A percentile compares a stretch with the other conserved stretches of the same genome.
These are phyloP conservation scores for Drosophila sp. DNA, from an alignment of 1,140 invertebrate species.

Conservation along the genomic window DNA sequence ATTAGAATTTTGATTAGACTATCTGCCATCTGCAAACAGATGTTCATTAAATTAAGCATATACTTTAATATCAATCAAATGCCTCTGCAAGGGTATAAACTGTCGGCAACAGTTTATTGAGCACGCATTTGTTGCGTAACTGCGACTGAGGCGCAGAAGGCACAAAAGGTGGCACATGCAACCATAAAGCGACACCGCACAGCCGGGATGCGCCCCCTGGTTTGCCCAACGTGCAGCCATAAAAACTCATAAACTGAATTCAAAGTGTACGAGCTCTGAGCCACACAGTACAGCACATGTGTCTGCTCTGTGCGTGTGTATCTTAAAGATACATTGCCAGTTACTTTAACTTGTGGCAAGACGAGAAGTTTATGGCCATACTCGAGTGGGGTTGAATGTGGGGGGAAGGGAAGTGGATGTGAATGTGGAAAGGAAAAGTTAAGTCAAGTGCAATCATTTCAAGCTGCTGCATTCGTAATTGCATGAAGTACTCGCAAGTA, in stretches of 20 bases:
- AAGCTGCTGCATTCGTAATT: constrained; percentile 69
- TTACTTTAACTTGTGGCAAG: constrained; percentile 35
- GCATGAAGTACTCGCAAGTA: constrained; percentile 37
- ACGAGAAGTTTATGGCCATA: constrained; percentile 29
- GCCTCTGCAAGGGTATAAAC: background rate
- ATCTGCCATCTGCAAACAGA: background rate
- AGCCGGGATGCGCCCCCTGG: constrained; percentile 18
- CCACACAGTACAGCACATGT: constrained; percentile 47
- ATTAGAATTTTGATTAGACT: background rate
- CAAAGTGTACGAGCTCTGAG: constrained; percentile 26
- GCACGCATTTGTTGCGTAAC: constrained; percentile 39
- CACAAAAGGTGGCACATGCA: constrained; percentile 36
- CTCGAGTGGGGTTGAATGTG: constrained; percentile 5
- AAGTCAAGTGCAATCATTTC: constrained; percentile 69
- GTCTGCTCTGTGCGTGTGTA: constrained; percentile 35
- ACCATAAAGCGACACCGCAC: constrained; percentile 43
- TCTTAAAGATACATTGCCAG: constrained; percentile 63
- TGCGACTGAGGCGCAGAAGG: background rate
- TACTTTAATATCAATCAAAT: background rate
- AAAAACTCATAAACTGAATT: constrained; percentile 52
- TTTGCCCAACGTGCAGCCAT: constrained; percentile 43
- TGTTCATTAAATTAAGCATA: background rate
- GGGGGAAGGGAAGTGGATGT: background rate
- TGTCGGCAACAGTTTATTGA: constrained; percentile 52
- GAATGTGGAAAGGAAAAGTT: constrained; percentile 27